Conservation (phyloP, 2,113 vertebrate species). For the Peucedramus taeniatus region DNA sequence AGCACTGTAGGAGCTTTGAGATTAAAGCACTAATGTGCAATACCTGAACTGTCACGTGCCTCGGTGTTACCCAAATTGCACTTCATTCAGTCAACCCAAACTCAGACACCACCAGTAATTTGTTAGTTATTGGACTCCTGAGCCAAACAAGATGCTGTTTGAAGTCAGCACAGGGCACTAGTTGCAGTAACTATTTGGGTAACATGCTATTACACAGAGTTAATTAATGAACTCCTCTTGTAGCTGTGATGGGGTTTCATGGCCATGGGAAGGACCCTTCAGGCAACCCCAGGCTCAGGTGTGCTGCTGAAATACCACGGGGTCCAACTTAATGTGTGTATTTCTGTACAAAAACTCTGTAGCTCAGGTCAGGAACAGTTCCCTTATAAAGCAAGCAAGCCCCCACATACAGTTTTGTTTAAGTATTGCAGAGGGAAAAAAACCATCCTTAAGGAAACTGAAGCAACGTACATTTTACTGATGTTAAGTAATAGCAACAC, state of each 20-base stretch:
- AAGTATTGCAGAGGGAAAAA: not conserved
- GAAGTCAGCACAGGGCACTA: not conserved
- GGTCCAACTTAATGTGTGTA: too few species aligned
- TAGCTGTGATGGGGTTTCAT: fast-evolving
- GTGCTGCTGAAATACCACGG: not conserved
- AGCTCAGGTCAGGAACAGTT: not conserved
- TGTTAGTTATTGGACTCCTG: not conserved
- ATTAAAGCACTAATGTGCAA: not conserved
- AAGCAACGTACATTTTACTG: not conserved
- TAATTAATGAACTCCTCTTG: not conserved
- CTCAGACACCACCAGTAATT: not conserved
- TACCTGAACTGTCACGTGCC: not conserved
- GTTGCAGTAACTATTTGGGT: not conserved
- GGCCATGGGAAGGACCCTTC: not conserved
- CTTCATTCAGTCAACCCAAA: not conserved
- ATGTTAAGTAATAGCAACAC: not conserved
- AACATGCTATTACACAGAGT: not conserved
- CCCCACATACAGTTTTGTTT: not conserved
- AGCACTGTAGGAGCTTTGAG: not conserved
- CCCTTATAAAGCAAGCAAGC: too few species aligned
- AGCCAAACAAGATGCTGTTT: not conserved
- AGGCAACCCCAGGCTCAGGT: not conserved
- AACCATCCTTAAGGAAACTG: fast-evolving
- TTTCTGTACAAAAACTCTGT: not conserved
- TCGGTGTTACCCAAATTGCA: fast-evolving